Conservation (phyloP, 2,113 vertebrate genomes). For the Miniopterus natalensis region DNA sequence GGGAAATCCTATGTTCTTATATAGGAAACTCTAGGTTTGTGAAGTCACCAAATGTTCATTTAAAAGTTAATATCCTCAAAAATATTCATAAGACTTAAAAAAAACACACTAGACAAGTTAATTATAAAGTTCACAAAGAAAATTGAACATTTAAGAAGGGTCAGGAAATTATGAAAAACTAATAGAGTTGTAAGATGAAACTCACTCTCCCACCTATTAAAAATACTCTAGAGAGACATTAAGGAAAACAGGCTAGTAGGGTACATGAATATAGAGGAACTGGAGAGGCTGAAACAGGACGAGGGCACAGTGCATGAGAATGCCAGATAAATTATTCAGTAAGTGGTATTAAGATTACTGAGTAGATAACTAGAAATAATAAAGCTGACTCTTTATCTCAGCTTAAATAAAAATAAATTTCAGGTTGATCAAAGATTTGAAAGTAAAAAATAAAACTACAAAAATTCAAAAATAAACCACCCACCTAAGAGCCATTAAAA, state of each 20-base stretch:
- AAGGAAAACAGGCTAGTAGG: background rate
- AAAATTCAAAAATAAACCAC: background rate
- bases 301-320: background rate
- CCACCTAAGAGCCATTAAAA: background rate
- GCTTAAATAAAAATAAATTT: background rate
- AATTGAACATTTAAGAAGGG: background rate
- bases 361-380: background rate
- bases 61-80: background rate
- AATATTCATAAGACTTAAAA: background rate
- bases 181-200: background rate
- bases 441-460: background rate
- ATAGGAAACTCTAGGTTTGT: background rate
- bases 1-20: background rate
- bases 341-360: background rate
- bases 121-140: background rate
- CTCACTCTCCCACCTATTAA: background rate
- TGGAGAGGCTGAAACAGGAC: background rate
- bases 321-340: background rate
- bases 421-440: constrained; percentile 12
- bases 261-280: background rate
- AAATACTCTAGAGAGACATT: background rate
- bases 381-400: background rate
- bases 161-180: background rate
- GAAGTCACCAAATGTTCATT: background rate
- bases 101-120: background rate